These are phyloP conservation scores for Drosophila recens DNA, from an alignment of 2,888 invertebrate species.

Conservation along the genomic window DNA sequence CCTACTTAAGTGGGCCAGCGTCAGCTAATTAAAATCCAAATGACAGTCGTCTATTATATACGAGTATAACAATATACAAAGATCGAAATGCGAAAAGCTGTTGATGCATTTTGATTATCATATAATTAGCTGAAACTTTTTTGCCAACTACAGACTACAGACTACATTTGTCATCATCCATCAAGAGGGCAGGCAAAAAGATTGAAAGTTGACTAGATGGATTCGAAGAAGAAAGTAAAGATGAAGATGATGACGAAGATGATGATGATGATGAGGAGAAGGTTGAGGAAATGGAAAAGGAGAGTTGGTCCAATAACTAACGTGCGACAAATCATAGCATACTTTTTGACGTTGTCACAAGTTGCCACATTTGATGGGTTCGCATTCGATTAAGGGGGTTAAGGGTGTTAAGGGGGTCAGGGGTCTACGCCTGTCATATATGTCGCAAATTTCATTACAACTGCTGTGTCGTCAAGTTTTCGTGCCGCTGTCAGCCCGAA, in stretches of 20 bases:
- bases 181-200: slow-evolving; percentile 34
- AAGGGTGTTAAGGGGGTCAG: no score
- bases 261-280: no score
- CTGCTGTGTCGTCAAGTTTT: slow-evolving; percentile 78
- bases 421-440: slow-evolving; percentile 61
- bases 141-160: slow-evolving; percentile 35
- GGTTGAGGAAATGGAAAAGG: neutral
- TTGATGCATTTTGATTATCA: slow-evolving; percentile 72
- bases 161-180: slow-evolving; percentile 71
- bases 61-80: neutral
- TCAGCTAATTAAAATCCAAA: slow-evolving; percentile 71
- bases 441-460: slow-evolving; percentile 78
- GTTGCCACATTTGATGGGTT: slow-evolving; percentile 50
- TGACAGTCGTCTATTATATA: slow-evolving; percentile 46
- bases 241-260: neutral
- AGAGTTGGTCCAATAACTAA: slow-evolving; percentile 33
- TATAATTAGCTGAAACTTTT: slow-evolving; percentile 67
- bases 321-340: slow-evolving; percentile 66
- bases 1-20: slow-evolving; percentile 47
- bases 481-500: slow-evolving; percentile 74
- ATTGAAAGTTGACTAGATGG: slow-evolving; percentile 22
- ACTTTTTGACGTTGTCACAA: slow-evolving; percentile 72
- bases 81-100: slow-evolving; percentile 21
- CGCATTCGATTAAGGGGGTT: no score
- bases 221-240: neutral